Base-by-base conservation (phyloP, 2,888 invertebrate genomes). In the Drosophila tanythrix region DNA sequence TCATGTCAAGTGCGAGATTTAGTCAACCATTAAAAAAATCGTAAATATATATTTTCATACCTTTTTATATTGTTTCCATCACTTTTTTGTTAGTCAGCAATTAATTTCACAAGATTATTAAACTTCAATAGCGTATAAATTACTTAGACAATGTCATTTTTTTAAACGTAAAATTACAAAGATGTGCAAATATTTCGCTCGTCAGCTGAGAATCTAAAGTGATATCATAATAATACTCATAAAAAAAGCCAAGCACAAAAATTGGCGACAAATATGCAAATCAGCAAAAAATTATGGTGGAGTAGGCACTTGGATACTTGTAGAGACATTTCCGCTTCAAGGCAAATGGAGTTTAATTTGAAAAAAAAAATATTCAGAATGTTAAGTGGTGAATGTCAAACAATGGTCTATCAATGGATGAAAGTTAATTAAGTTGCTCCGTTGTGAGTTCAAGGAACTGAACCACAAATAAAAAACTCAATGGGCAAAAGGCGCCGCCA, bases 401-500 rank as follows among this genome's bases (percentile, higher is more conserved):
- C 70, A 69, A 62, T 76, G 50, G 33, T 62, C 59, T 61, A 71
- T 73, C 60, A 62, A 69, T 67, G 67, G 80, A 80, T 80, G 85
- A 83, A 83, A 86, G 88, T 81, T 86, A 88, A 86, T 86, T 88
- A 86, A 88, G 83, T 79, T 83, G 80, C 71, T 63, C 51, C 51
- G 43, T 48, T 62, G 52, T 35, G 87, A 70, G 85, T 88, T 86
- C 85, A 86, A 86, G 81, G 76, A 88, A 86, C 85, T 86, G 71
- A 50, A 48, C 56, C 58, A 64, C 40, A 79, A 63, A 69, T 78
- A 79, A 69, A 63, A 63, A 70, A 57, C 57, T 35, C 46, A 76
- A 70, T 73, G 76, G 81, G 66, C 77, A 67, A 74, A 82, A 80
- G 74, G 77, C 81, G 79, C 79, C 69, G 67, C 67, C 64, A 62